Percentiles rank a stretch among this genome's conserved stretches.
Conservation (phyloP, 2,888 invertebrate genomes). For the Brenthis hecate region DNA sequence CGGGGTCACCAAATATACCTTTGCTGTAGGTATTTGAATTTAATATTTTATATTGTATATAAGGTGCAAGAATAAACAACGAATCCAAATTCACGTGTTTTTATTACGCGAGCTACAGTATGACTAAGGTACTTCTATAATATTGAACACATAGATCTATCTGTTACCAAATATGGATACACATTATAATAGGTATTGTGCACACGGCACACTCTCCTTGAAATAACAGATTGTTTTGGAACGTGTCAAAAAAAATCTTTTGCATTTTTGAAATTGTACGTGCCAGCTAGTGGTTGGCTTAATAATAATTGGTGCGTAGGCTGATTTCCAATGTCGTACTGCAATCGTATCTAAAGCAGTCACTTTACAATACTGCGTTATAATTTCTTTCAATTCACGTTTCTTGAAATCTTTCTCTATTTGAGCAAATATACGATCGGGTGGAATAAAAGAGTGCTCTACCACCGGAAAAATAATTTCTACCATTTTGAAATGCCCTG, state of each 20-base stretch:
- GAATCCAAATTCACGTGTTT: no score
- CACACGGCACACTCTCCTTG: not conserved
- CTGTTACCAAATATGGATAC: no score
- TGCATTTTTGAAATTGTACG: constrained; percentile 29
- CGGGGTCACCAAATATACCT: no score
- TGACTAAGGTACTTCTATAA: no score
- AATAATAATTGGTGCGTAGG: constrained; percentile 31
- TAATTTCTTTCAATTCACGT: constrained; percentile 31
- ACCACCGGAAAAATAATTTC: constrained; percentile 43
- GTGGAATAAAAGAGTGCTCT: constrained; percentile 47
- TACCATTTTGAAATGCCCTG: constrained; percentile 37
- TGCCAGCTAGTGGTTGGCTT: constrained; percentile 39
- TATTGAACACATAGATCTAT: no score
- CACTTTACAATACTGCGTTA: constrained; percentile 34
- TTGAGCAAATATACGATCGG: constrained; percentile 46
- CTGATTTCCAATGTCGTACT: constrained; percentile 18
- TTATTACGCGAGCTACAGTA: no score
- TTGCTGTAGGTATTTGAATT: no score
- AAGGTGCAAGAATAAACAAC: no score
- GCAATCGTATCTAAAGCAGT: constrained; percentile 36
- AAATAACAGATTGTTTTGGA: constrained; percentile 1
- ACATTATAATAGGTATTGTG: no score
- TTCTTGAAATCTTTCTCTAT: constrained; percentile 44
- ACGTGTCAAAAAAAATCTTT: constrained; percentile 14
- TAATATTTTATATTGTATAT: no score